These are phyloP conservation scores for Thamnophis sirtalis DNA, from an alignment of 2,113 vertebrate species.

Conservation along the genomic window DNA sequence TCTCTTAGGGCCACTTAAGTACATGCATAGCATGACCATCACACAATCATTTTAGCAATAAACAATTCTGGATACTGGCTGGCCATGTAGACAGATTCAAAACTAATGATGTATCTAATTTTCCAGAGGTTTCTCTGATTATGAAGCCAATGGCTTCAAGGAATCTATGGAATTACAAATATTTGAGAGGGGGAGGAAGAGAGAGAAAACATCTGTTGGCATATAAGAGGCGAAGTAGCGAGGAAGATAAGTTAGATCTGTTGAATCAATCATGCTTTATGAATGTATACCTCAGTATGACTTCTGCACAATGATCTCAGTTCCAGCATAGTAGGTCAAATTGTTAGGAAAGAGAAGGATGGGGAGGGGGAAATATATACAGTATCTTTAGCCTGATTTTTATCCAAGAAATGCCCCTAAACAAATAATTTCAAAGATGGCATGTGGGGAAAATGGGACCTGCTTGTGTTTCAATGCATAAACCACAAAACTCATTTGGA, in stretches of 20 bases:
- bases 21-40: not conserved
- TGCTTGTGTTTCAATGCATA: slow-evolving; percentile 9
- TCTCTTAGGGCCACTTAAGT: not conserved
- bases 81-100: slow-evolving; percentile 13
- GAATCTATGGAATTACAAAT: slow-evolving; percentile 64
- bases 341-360: slow-evolving; percentile 15
- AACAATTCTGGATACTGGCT: not conserved
- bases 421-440: slow-evolving; percentile 23
- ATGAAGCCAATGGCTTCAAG: slow-evolving; percentile 48
- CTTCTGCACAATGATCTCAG: slow-evolving; percentile 35
- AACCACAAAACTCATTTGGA: not conserved
- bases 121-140: slow-evolving; percentile 42
- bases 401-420: slow-evolving; percentile 32
- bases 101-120: slow-evolving; percentile 11
- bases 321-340: slow-evolving; percentile 36
- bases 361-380: slow-evolving; percentile 1
- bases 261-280: slow-evolving; percentile 39
- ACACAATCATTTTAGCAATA: not conserved
- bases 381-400: slow-evolving; percentile 49
- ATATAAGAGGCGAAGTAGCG: slow-evolving; percentile 19
- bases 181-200: slow-evolving; percentile 34
- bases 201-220: slow-evolving; percentile 41
- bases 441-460: not conserved
- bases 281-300: slow-evolving; percentile 47
- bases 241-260: slow-evolving; percentile 47